Evolutionary conservation across 2,113 vertebrate genomes (phyloP), one percentile per base, ranked within the genome.

Genomic region (Takifugu flavidus): DNA sequence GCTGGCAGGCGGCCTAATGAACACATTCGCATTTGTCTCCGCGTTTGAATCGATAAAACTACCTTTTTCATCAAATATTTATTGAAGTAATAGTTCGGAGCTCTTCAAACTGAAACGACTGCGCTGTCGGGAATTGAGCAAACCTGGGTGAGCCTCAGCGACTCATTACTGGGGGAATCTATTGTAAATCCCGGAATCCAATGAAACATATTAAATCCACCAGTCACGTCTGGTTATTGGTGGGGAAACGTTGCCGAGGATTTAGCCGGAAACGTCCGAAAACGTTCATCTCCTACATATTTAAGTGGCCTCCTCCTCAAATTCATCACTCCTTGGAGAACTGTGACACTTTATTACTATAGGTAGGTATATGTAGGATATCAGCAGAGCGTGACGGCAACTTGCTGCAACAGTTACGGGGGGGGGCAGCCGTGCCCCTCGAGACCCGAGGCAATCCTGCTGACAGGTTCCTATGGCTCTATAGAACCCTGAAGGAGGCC

Each of bases 11-110:
- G 45, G 70, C 53, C 70, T 91, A 90, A 91, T 91, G 79, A 91
- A 86, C 70, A 82, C 83, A 73, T 77, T 61, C 73, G 74, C 76
- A 56, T 82, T 87, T 86, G 81, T 78, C 66, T 59, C 62, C 52
- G 66, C 74, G 64, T 90, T 89, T 89, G 78, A 91, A 91, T 86
- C 84, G 70, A 82, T 87, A 86, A 85, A 88, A 82, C 61, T 78
- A 78, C n/a, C 68, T 79, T 0, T 64, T 89, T 89, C 78, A 91
- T 91, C 85, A 91, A 93, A 90, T 91, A 92, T 93, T 91, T 91
- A 92, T 92, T 84, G 66, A 86, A 88, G 86, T 82, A 88, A 90
- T 90, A 91, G 89, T 91, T 87, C 74, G 80, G 59, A 64, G 58
- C 56, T 75, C 56, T 79, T 67, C 55, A 82, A 73, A 84, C 85